Evolutionary conservation across 2,888 invertebrate species (phyloP).

Genomic region (Drosophila stalkeri): DNA sequence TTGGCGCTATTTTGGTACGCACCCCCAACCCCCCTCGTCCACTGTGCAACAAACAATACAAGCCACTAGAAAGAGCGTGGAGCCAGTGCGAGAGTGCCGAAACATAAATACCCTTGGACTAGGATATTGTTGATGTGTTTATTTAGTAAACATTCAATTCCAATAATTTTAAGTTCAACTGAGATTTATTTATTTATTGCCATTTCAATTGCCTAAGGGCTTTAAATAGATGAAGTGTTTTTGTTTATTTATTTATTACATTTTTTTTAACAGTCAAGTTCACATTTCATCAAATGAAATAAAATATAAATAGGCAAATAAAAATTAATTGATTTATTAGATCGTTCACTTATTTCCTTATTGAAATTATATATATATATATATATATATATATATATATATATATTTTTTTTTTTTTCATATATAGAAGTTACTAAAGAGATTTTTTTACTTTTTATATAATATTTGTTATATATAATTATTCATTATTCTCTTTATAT

Average conservation of each 20-base stretch:
- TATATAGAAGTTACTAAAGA: too few species aligned
- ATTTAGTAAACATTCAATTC: neutral
- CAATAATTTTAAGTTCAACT: conserved; percentile 1
- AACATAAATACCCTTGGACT: conserved; percentile 38
- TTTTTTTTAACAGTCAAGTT: neutral
- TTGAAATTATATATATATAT: too few species aligned
- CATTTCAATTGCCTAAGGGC: neutral
- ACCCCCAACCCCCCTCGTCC: conserved; percentile 15
- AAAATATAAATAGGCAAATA: neutral
- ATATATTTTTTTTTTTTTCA: too few species aligned
- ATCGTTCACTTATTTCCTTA: too few species aligned
- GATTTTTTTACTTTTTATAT: too few species aligned
- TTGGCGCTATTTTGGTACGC: conserved; percentile 51
- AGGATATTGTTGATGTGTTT: conserved; percentile 1
- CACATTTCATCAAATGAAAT: neutral
- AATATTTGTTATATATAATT: too few species aligned
- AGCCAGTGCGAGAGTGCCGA: conserved; percentile 1
- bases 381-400: too few species aligned
- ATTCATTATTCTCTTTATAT: too few species aligned
- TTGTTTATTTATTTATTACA: neutral
- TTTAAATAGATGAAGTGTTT: neutral
- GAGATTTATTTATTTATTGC: neutral
- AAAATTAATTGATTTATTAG: neutral
- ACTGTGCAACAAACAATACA: conserved; percentile 48
- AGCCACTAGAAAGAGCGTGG: conserved; percentile 6